Conservation (phyloP, 2,113 vertebrate species). For the Gopherus evgoodei region DNA sequence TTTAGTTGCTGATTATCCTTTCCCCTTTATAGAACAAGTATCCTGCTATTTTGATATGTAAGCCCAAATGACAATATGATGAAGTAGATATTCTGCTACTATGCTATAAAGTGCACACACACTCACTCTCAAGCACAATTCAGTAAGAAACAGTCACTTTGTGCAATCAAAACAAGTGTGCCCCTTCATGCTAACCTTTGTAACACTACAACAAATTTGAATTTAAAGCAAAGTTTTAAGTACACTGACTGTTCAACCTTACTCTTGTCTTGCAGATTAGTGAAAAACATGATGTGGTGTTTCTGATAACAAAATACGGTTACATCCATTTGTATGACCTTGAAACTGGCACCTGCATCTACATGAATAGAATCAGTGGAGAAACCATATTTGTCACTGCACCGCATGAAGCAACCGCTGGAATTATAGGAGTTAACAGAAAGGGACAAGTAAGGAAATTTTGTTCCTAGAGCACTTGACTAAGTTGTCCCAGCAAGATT, state of each 20-base stretch:
- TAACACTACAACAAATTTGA: not conserved
- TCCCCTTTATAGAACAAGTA: not conserved
- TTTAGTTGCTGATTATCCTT: not conserved
- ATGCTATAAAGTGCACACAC: not conserved
- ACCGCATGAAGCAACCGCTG: constrained; percentile 96
- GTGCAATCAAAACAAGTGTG: not conserved
- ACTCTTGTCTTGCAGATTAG: constrained; percentile 87
- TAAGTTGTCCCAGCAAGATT: not conserved
- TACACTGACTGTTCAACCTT: not conserved
- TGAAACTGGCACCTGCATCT: constrained; percentile 98
- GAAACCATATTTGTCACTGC: constrained; percentile 99
- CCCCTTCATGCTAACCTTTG: not conserved
- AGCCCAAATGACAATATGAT: not conserved
- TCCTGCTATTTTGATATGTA: not conserved
- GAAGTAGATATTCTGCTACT: not conserved
- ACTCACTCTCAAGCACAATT: not conserved
- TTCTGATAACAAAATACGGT: constrained; percentile 97
- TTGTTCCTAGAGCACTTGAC: not conserved
- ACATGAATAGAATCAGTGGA: constrained; percentile 99
- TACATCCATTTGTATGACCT: constrained; percentile 98
- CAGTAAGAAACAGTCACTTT: not conserved
- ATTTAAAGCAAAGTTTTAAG: not conserved
- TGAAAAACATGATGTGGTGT: constrained; percentile 96
- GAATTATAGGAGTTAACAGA: constrained; percentile 98
- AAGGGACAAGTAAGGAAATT: constrained; percentile 93